Conservation (phyloP, 2,888 invertebrate species). For the Oxyscelio sp. region DNA sequence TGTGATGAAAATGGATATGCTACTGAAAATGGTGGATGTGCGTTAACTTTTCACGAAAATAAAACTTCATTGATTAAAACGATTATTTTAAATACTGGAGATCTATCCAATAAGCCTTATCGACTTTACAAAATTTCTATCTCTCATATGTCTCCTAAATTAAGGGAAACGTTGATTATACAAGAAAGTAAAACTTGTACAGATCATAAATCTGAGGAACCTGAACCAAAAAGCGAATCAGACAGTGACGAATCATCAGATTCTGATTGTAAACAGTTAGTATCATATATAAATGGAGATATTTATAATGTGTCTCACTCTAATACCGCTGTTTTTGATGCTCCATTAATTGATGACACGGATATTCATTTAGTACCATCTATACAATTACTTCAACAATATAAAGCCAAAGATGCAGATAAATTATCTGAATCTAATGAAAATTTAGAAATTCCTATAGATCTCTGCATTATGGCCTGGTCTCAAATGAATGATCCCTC, state of each 20-base stretch:
- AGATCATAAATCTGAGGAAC: conserved; percentile 13
- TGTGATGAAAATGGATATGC: too few species aligned
- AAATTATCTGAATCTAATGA: conserved; percentile 35
- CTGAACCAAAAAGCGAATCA: background rate
- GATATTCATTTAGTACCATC: conserved; percentile 79
- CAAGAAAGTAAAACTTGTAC: conserved; percentile 40
- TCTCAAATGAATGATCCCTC: conserved; percentile 84
- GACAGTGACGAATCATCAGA: conserved; percentile 63
- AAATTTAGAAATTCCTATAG: conserved; percentile 80
- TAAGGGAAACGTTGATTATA: too few species aligned
- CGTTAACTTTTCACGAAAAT: conserved; percentile 81
- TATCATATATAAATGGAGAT: conserved; percentile 60
- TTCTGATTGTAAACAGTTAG: conserved; percentile 53
- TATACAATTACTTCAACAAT: conserved; percentile 63
- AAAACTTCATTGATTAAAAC: conserved; percentile 77
- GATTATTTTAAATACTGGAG: conserved; percentile 80
- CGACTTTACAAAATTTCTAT: conserved; percentile 82
- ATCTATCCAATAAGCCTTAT: conserved; percentile 76
- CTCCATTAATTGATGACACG: conserved; percentile 82
- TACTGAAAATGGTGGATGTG: conserved; percentile 76
- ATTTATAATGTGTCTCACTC: conserved; percentile 81
- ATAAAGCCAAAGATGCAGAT: conserved; percentile 13
- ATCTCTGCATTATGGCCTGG: conserved; percentile 87
- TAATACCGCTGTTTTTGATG: conserved; percentile 83
- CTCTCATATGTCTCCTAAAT: conserved; percentile 80